phyloP scores from a whole-genome alignment of 1,140 invertebrate species.

The Euura lappo region DNA sequence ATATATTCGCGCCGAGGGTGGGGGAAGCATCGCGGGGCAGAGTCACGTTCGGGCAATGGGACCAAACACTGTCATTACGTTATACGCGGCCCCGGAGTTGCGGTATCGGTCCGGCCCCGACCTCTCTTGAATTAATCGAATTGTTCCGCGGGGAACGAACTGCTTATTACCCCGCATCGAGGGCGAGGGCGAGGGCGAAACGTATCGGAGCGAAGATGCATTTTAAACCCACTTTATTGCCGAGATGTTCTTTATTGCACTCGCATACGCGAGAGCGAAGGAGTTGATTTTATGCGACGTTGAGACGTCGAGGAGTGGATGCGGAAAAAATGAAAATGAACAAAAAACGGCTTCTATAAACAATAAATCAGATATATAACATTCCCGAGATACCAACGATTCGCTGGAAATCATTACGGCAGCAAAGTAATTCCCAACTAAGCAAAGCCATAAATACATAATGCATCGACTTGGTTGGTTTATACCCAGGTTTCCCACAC shows the following conservation, averaged over 20 bases:
- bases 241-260: too few species aligned
- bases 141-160: conserved; percentile 48
- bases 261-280: too few species aligned
- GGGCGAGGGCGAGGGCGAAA: not conserved
- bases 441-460: conserved; percentile 2
- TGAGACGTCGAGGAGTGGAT: too few species aligned
- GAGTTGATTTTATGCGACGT: too few species aligned
- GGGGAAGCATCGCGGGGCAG: not conserved
- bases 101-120: not conserved
- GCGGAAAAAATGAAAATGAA: too few species aligned
- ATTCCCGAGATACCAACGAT: not conserved
- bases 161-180: conserved; percentile 46
- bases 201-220: not conserved
- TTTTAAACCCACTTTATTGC: conserved; percentile 9
- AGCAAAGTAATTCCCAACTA: conserved; percentile 1
- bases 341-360: not conserved
- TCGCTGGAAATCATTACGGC: conserved; percentile 1
- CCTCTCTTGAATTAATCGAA: conserved; percentile 48
- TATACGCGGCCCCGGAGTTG: conserved; percentile 34
- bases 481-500: not conserved
- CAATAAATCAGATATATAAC: not conserved
- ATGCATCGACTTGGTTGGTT: not conserved
- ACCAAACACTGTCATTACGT: conserved; percentile 54
- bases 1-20: not conserved
- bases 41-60: conserved; percentile 53